Base-by-base conservation (phyloP, 2,888 invertebrate species). In the Unio pictorum region DNA sequence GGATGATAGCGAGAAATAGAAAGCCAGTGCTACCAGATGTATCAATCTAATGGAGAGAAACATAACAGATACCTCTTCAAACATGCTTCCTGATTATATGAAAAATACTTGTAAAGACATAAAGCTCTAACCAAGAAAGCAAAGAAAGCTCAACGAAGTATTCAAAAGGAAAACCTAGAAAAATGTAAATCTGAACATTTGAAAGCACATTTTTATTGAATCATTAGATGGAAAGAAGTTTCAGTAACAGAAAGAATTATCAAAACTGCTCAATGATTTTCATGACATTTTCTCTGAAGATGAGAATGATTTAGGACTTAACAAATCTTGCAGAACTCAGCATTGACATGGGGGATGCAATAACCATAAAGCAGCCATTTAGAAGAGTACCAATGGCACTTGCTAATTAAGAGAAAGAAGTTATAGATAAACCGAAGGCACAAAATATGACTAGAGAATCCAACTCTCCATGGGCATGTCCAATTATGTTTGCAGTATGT, bases 391-490 rank as follows among this genome's bases (percentile, higher is more conserved):
- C 57, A 20, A 26, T 28, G 18, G 55, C 23, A 8, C 28, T 64
- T n/a, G 56, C 56, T 30, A 26, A 64, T 20, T 20, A 56, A 18
- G 56, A 55, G 2, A 28, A 64, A 11, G 26, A 56, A 54, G 54
- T 34, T 0, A 4, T 64, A 56, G 26, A 55, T 6, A 26, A 61
- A 23, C 30, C 45, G 55, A 58, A 58, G 54, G 4, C n/a, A 28
- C 58, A 59, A 66, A 45, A 4, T 59, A 3, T 23, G 26, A n/a
- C 59, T 58, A 26, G n/a, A 58, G 18, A 73, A 23, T 69, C 65
- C 4, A 61, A n/a, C 26, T 66, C 66, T 30, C 66, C 73, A 4
- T 73, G 67, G 67, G 57, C 69, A 23, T 58, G 55, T 23, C 73
- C 73, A 11, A 60, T 68, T 5, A 26, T 65, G 17, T 45, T 54